Conservation (phyloP, 2,888 invertebrate genomes). For the Drosophila monieri region DNA sequence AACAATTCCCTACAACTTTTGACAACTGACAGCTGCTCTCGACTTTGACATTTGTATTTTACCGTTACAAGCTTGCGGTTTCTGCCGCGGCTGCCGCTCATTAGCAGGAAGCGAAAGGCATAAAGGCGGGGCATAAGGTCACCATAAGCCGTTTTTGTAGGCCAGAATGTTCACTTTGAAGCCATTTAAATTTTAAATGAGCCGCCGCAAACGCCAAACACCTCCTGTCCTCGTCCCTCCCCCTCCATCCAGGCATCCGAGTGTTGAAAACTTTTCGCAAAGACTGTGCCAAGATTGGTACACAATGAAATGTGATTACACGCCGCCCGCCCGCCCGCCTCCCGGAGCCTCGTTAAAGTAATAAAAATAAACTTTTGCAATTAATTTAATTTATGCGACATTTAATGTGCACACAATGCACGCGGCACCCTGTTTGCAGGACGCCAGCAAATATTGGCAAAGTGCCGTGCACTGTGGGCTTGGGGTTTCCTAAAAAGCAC, state of each 20-base stretch:
- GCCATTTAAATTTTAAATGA: conserved; percentile 65
- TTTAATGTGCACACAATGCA: conserved; percentile 52
- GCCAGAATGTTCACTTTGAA: conserved; percentile 28
- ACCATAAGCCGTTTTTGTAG: conserved; percentile 24
- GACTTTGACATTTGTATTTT: conserved; percentile 33
- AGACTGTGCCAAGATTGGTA: conserved; percentile 52
- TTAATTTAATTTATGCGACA: conserved; percentile 68
- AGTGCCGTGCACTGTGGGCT: conserved; percentile 10
- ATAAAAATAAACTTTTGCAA: conserved; percentile 71
- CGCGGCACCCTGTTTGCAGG: conserved; percentile 20
- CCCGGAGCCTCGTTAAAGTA: conserved; percentile 17
- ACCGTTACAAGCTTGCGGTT: conserved; percentile 28
- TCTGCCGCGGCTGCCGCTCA: conserved; percentile 23
- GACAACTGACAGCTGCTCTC: conserved; percentile 21
- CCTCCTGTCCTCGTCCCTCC: not conserved
- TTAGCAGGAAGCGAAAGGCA: conserved; percentile 10
- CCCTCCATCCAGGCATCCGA: not conserved
- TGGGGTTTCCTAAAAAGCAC: conserved; percentile 14
- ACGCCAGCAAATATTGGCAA: conserved; percentile 43
- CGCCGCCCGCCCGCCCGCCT: conserved; percentile 3
- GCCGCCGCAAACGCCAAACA: conserved; percentile 38
- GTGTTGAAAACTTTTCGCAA: conserved; percentile 51
- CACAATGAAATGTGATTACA: conserved; percentile 55
- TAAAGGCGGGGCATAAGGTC: conserved; percentile 6
- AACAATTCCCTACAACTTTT: conserved; percentile 2